Evolutionary conservation across 92 coral and sea anemone genomes (phyloP), one percentile per base, ranked within the genome.

Genomic region (Phymanthus crucifer): DNA sequence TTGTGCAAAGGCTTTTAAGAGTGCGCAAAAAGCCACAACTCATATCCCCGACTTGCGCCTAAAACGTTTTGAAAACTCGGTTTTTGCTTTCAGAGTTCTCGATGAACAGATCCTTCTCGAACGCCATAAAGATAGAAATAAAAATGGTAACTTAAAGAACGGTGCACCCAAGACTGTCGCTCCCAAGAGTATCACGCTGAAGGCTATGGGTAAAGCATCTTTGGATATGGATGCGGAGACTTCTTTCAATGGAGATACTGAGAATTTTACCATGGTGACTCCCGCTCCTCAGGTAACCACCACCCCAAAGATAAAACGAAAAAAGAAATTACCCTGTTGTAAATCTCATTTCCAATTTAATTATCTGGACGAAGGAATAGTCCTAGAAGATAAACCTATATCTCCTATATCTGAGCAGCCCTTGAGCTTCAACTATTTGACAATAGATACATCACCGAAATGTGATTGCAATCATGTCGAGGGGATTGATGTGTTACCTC

Each of bases 291-390:
- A 29, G 80, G 57, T 46, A 52, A 38, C 58, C 47, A 38, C 58
- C 47, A 79, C 82, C 72, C 83, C 74, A 21, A 87, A 80, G 83
- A 82, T 89, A 72, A 91, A 82, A 71, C 81, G 97, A 66, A 95
- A 95, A 73, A 95, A 91, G 91, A 95, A 95, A 76, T 86, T 95
- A 77, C 99, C 99, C 0, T 93, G 99, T 77, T 57, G 94, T 14
- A 86, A 89, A 68, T 83, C 84, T 16, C 99, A 95, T 80, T 87
- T 87, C 75, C 88, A 88, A 31, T 93, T 91, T 69, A 82, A 93
- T 76, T 93, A 93, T 76, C 85, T 84, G 52, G 97, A 93, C 45
- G 98, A 95, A 68, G 97, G 97, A 36, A 91, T 95, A 37, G 73
- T 95, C 61, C 46, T 95, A 38, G 98, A 95, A 40, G 95, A 88